phyloP scores from a whole-genome alignment of 2,797 vertebrate genomes.

The Sphenodon punctatus region DNA sequence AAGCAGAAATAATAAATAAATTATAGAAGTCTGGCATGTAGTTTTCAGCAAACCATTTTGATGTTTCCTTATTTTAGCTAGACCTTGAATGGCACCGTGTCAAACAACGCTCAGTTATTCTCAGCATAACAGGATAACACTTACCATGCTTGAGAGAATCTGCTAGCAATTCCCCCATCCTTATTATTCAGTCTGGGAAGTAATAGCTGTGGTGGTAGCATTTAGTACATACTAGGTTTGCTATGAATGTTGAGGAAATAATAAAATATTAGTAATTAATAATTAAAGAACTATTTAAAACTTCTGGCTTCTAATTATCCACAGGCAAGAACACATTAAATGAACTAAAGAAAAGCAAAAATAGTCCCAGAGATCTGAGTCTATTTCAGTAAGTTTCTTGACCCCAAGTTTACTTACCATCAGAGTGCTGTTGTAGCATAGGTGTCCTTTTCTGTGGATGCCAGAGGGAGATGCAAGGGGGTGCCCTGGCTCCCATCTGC shows the following conservation, averaged over 20 bases:
- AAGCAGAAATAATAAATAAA: too few species aligned
- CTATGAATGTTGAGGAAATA: not conserved
- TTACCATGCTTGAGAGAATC: not conserved
- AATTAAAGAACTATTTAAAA: not conserved
- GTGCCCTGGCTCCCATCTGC: too few species aligned
- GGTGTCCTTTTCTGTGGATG: too few species aligned
- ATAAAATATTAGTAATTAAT: too few species aligned
- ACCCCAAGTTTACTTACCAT: not conserved
- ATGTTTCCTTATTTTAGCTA: not conserved
- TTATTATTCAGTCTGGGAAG: not conserved
- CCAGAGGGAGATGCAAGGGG: too few species aligned
- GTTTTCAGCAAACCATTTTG: not conserved
- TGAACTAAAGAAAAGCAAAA: not conserved
- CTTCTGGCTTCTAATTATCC: not conserved
- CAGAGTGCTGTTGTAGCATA: not conserved
- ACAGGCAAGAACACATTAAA: not conserved
- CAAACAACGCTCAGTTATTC: too few species aligned
- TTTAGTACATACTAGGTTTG: not conserved
- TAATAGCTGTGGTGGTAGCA: not conserved
- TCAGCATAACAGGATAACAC: too few species aligned
- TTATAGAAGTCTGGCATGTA: not conserved
- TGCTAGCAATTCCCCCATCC: not conserved
- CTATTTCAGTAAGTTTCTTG: not conserved
- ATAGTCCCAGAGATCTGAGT: not conserved
- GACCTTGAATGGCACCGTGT: not conserved